Base-by-base conservation (phyloP, 1,140 invertebrate species). In the Drosophila teissieri region DNA sequence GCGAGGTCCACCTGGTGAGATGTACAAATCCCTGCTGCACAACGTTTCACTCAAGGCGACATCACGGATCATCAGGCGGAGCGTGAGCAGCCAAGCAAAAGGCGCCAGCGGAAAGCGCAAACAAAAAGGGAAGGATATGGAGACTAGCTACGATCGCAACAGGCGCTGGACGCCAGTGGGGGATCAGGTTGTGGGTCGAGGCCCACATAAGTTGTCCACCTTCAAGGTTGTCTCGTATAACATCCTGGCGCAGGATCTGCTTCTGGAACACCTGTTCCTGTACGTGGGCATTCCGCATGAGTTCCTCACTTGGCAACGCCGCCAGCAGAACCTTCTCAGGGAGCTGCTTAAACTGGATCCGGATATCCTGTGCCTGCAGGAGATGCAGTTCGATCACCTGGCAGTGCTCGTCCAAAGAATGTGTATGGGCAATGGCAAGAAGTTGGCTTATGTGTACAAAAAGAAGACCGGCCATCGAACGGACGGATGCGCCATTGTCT, bases 401-500 rank as follows among this genome's bases (percentile, higher is more conserved):
- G 74, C 94, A 0, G 17, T 60, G 11, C 51, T 92, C 5, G 68
- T 90, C 2, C 67, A 72, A 0, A 53, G 51, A 2, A 57, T 91
- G 2, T 48, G 68, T 1, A 34, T 52, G 1, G 57, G 65, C 46
- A 76, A 70, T 6, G 63, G 74, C 37, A 73, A 70, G 4, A 63
- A 61, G 0, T 96, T 96, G 83, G 91, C 92, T 45, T 94, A 95
- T 17, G 82, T 96, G 1, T 97, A 94, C 84, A 96, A 97, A 91
- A 95, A 96, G 82, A 94, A 96, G 82, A 97, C 96, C 3, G 95
- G 95, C 2, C 82, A 93, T 19, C 73, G 95, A 73, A 89, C 88
- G 11, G 97, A 98, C 92, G 97, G 97, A 0, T 97, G 97, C 93
- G 97, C 97, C 2, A 96, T 97, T 45, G 96, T 96, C 90, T 98